A percentile compares a stretch with the other conserved stretches of the same genome.
phyloP scores from a whole-genome alignment of 2,888 invertebrate species.

The Stenodera caucasica region DNA sequence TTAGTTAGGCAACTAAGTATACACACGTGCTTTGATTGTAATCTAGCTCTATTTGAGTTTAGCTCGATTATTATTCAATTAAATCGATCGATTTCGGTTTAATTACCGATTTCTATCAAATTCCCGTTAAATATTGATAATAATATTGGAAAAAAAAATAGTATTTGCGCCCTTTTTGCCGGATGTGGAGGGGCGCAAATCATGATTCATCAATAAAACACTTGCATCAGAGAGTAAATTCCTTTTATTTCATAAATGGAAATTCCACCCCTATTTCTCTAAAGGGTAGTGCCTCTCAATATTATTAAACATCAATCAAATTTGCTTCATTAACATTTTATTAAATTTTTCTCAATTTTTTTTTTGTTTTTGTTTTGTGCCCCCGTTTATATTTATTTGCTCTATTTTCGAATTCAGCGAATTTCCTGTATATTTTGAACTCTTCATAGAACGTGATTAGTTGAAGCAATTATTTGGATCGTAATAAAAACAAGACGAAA shows the following conservation, averaged over 20 bases:
- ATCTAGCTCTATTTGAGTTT: no score
- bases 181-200: not conserved
- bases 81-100: no score
- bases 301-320: conserved; percentile 4
- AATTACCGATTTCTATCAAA: no score
- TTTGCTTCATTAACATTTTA: conserved; percentile 4
- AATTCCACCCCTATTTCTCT: not conserved
- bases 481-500: not conserved
- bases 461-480: not conserved
- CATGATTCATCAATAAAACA: not conserved
- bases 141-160: no score
- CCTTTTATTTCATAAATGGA: not conserved
- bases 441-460: not conserved
- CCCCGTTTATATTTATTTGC: not conserved
- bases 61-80: no score
- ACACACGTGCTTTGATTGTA: no score
- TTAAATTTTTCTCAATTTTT: not conserved
- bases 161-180: no score
- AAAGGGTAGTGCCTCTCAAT: not conserved
- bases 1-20: no score
- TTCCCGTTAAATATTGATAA: no score
- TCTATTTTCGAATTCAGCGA: no score
- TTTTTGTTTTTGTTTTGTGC: not conserved
- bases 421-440: not conserved
- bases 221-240: not conserved